A percentile compares a stretch with the other conserved stretches of the same genome.
These are phyloP conservation scores for Silurus meridionalis DNA, from an alignment of 2,113 vertebrate species.

Conservation along the genomic window DNA sequence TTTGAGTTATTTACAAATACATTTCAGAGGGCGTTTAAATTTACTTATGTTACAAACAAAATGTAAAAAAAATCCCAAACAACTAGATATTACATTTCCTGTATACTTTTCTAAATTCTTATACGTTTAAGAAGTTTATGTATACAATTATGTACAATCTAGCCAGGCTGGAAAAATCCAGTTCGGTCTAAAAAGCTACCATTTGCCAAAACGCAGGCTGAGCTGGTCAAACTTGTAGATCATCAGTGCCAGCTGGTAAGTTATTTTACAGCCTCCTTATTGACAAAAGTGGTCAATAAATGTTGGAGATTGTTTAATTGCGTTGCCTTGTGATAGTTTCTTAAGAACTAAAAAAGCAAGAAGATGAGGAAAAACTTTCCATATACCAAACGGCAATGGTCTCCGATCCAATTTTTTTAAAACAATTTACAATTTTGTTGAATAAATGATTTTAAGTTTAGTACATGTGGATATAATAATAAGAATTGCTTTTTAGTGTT, in stretches of 20 bases:
- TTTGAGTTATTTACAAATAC: constrained; percentile 1
- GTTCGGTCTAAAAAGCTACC: neutral
- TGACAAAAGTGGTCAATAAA: constrained; percentile 3
- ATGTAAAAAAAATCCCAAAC: neutral
- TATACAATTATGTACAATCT: neutral
- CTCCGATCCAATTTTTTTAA: neutral
- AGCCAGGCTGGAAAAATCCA: neutral
- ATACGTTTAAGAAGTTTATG: neutral
- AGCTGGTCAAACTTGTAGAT: neutral
- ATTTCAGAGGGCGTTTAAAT: neutral
- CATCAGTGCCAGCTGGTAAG: neutral
- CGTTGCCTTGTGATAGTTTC: neutral
- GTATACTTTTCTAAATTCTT: neutral
- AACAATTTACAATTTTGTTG: neutral
- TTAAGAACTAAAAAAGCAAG: neutral
- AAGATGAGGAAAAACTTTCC: neutral
- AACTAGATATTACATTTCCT: neutral
- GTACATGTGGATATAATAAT: neutral
- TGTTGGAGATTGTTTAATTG: constrained; percentile 1
- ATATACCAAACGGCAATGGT: neutral
- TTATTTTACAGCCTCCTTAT: constrained; percentile 15
- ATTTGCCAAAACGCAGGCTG: neutral
- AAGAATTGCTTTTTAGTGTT: neutral
- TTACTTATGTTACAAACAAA: neutral
- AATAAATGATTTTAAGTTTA: neutral